Evolutionary conservation across 1,140 invertebrate species (phyloP).

Genomic region (Solen grandis): DNA sequence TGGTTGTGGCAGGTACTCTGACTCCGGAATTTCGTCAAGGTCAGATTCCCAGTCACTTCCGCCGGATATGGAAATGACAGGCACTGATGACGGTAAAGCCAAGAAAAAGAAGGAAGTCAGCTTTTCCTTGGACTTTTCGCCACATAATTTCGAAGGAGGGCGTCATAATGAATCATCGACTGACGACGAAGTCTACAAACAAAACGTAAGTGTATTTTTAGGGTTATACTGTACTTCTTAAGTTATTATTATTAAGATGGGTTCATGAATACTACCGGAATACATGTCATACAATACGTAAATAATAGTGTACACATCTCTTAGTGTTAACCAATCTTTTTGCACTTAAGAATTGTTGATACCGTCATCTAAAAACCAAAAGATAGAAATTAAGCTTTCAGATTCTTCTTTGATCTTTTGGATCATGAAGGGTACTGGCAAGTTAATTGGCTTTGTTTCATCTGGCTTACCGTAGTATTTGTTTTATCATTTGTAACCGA

Average conservation of each 20-base stretch:
- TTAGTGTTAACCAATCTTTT: too few species aligned
- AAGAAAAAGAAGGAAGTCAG: constrained; percentile 54
- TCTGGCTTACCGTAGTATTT: too few species aligned
- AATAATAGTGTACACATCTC: too few species aligned
- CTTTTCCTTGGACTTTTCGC: constrained; percentile 41
- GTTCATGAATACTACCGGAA: not conserved
- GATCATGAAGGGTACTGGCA: too few species aligned
- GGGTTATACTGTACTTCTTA: not conserved
- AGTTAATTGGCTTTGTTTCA: too few species aligned
- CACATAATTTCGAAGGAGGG: constrained; percentile 29
- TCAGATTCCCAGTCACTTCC: not conserved
- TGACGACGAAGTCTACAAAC: not conserved
- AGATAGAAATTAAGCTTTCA: too few species aligned
- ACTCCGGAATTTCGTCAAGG: constrained; percentile 42
- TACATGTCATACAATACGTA: too few species aligned
- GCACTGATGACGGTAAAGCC: not conserved
- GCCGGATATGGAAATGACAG: not conserved
- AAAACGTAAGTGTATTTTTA: constrained; percentile 25
- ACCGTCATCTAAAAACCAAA: too few species aligned
- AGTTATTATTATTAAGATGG: not conserved
- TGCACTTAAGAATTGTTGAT: too few species aligned
- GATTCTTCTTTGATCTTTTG: too few species aligned
- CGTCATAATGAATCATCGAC: constrained; percentile 26
- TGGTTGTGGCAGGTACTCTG: constrained; percentile 19
- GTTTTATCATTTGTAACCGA: too few species aligned